Percentiles rank a stretch among this genome's conserved stretches.
Conservation (phyloP, 2,113 vertebrate species). For the Saccopteryx leptura region DNA sequence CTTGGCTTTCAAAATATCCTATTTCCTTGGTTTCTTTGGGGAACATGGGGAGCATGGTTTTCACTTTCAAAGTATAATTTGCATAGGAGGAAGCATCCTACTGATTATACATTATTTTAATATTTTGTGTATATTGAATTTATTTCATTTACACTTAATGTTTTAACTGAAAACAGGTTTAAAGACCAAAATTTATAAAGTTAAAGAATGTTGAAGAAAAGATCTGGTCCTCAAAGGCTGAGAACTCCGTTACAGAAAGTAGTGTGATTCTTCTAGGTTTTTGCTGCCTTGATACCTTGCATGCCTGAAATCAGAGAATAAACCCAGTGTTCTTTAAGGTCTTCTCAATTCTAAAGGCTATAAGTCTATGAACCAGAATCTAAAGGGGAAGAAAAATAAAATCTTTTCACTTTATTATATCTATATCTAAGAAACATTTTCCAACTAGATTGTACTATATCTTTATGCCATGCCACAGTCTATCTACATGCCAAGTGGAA, state of each 20-base stretch:
- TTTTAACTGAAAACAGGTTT: slow-evolving; percentile 38
- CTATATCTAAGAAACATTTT: slow-evolving; percentile 55
- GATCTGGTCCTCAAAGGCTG: neutral
- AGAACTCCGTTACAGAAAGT: neutral
- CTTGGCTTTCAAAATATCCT: slow-evolving; percentile 54
- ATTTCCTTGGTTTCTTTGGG: slow-evolving; percentile 23
- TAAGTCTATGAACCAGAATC: slow-evolving; percentile 31
- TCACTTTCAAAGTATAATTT: slow-evolving; percentile 34
- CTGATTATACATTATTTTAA: neutral
- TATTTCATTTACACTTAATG: slow-evolving; percentile 9
- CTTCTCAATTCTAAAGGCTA: neutral
- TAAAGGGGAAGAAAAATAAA: slow-evolving; percentile 55
- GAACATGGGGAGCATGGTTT: neutral
- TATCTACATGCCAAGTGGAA: slow-evolving; percentile 42
- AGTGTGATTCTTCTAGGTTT: neutral
- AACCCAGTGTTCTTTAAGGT: slow-evolving; percentile 27
- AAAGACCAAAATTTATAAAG: neutral
- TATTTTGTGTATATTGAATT: slow-evolving; percentile 48
- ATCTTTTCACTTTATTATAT: neutral
- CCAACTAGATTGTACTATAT: slow-evolving; percentile 40
- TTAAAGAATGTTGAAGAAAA: neutral
- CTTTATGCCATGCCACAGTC: neutral
- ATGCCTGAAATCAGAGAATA: neutral
- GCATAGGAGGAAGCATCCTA: neutral
- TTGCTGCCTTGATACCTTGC: neutral